phyloP scores from a whole-genome alignment of 1,140 invertebrate species.

The Aphelenchoides fujianensis region DNA sequence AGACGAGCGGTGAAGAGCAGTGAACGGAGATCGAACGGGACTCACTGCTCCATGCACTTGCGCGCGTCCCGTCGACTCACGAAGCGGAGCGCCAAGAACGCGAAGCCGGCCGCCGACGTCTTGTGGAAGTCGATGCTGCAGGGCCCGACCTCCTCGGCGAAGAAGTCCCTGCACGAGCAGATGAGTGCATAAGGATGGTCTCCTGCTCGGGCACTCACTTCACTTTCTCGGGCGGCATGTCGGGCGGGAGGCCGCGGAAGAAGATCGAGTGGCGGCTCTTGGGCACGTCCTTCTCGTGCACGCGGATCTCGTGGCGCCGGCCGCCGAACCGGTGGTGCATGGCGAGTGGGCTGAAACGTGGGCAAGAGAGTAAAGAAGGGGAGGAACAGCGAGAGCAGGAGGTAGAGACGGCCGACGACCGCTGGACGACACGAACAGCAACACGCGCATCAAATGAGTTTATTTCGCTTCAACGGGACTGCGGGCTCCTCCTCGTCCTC shows the following conservation, averaged over 20 bases:
- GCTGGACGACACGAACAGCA: neutral
- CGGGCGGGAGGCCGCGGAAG: neutral
- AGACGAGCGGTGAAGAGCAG: neutral
- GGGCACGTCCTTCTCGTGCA: neutral
- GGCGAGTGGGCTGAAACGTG: neutral
- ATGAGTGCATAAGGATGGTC: neutral
- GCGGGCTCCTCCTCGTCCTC: neutral
- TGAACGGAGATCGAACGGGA: neutral
- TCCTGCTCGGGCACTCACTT: neutral
- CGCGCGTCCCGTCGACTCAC: neutral
- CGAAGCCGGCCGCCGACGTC: neutral
- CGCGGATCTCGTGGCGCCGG: neutral
- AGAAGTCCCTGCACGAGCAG: neutral
- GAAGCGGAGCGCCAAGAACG: neutral
- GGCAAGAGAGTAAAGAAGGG: neutral
- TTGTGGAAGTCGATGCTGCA: neutral
- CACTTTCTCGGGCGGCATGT: neutral
- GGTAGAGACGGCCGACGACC: neutral
- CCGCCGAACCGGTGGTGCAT: neutral
- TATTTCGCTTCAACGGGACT: neutral
- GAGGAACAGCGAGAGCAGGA: neutral
- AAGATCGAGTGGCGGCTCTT: slow-evolving; percentile 4
- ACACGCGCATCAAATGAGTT: neutral
- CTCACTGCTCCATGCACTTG: slow-evolving; percentile 5
- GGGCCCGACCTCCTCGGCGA: neutral